Conservation (phyloP, 2,888 invertebrate genomes). For the Latrodectus hesperus region DNA sequence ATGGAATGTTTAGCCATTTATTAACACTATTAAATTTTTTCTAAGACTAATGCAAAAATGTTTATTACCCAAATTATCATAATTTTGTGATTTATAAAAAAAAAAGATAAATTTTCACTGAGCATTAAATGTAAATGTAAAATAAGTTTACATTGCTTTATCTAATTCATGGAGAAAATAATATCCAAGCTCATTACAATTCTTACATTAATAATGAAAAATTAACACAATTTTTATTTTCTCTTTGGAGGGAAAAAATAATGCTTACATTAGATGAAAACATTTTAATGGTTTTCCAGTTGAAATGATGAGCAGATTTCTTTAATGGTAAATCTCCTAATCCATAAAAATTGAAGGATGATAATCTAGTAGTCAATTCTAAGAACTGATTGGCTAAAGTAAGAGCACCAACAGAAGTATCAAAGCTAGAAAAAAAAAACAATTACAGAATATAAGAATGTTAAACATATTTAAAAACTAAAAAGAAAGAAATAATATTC, state of each 20-base stretch:
- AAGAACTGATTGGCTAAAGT: slow-evolving; percentile 76
- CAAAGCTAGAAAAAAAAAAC: slow-evolving; percentile 65
- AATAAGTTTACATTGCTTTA: no score
- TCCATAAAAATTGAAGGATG: slow-evolving; percentile 75
- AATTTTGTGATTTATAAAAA: no score
- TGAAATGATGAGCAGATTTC: slow-evolving; percentile 74
- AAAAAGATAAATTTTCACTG: no score
- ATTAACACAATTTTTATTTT: no score
- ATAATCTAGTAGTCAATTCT: slow-evolving; percentile 75
- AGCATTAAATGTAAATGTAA: no score
- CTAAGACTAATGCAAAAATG: no score
- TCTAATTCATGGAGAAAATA: no score
- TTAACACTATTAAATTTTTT: no score
- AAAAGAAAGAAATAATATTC: neutral
- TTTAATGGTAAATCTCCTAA: slow-evolving; percentile 76
- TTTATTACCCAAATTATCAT: no score
- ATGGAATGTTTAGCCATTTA: no score
- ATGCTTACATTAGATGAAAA: slow-evolving; percentile 69
- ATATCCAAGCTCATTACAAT: no score
- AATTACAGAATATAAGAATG: neutral
- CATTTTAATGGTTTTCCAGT: slow-evolving; percentile 74
- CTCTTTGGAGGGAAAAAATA: neutral
- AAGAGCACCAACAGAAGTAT: slow-evolving; percentile 74
- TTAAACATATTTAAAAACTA: neutral
- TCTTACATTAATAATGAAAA: no score